Evolutionary conservation across 92 coral and sea anemone genomes (phyloP).

Genomic region (Epizoanthus stellaris): DNA sequence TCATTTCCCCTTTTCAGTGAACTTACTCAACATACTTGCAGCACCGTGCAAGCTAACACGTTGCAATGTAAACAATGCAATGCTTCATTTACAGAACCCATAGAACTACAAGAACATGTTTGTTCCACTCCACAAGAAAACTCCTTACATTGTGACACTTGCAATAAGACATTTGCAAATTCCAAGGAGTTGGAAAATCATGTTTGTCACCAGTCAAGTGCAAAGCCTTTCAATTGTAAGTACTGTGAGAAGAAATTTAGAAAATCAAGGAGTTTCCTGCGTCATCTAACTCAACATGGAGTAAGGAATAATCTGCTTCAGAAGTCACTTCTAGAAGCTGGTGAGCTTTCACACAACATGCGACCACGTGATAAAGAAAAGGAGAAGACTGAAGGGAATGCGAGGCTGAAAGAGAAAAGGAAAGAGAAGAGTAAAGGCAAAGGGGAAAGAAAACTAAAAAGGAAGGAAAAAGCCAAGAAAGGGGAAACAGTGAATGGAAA

Average conservation of each 20-base stretch:
- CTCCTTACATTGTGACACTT: not conserved
- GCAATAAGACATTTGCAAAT: not conserved
- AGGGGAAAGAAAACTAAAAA: not conserved
- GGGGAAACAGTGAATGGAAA: not conserved
- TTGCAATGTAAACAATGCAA: not conserved
- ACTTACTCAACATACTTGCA: not conserved
- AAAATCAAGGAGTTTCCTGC: not conserved
- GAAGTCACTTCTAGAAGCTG: constrained; percentile 36
- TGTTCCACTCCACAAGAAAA: not conserved
- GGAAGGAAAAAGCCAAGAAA: not conserved
- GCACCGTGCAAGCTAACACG: not conserved
- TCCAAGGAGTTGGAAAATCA: constrained; percentile 11
- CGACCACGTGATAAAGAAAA: constrained; percentile 19
- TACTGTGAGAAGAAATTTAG: not conserved
- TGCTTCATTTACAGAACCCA: not conserved
- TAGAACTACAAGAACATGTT: constrained; percentile 18
- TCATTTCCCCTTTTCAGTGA: not conserved
- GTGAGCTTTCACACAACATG: constrained; percentile 35
- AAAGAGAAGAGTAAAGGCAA: not conserved
- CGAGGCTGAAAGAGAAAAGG: not conserved
- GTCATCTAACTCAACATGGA: not conserved
- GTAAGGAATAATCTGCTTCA: constrained; percentile 10
- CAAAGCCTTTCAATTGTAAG: not conserved
- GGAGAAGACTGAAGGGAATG: not conserved
- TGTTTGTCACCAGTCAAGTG: not conserved